A percentile compares a stretch with the other conserved stretches of the same genome.
Evolutionary conservation across 2,113 vertebrate genomes (phyloP).

Genomic region (Eubucco bourcierii): DNA sequence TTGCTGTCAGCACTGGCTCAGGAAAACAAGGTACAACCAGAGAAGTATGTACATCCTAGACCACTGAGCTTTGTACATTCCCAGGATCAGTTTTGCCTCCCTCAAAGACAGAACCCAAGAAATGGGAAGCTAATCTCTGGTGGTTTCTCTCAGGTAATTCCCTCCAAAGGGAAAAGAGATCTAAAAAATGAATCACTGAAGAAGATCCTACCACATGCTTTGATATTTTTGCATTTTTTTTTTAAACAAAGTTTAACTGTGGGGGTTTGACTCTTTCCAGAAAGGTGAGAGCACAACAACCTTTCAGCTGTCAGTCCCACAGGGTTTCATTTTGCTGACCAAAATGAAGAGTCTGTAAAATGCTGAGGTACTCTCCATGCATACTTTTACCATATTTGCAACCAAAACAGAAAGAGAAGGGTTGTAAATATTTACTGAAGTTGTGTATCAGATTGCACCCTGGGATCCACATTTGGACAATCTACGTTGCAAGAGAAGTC

Average conservation of each 20-base stretch:
- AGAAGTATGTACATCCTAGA: neutral
- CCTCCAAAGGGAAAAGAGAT: neutral
- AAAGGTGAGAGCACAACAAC: neutral
- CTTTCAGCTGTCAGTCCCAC: neutral
- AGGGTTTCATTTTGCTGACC: neutral
- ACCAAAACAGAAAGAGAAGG: neutral
- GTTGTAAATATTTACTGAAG: conserved; percentile 31
- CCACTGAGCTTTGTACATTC: neutral
- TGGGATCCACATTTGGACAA: conserved; percentile 22
- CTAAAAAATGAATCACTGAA: neutral
- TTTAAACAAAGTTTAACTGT: neutral
- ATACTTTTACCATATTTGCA: neutral
- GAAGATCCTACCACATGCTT: neutral
- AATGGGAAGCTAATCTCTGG: neutral
- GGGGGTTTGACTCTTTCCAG: neutral
- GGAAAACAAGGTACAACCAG: neutral
- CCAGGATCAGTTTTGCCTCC: neutral
- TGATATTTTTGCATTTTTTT: neutral
- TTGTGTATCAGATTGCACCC: neutral
- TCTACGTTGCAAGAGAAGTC: conserved; percentile 30
- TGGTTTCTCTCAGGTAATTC: neutral
- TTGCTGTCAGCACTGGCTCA: neutral
- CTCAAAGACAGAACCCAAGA: neutral
- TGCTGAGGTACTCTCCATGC: neutral
- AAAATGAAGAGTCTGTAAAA: neutral